Evolutionary conservation across 2,113 vertebrate genomes (phyloP).

Genomic region (Takifugu bimaculatus): DNA sequence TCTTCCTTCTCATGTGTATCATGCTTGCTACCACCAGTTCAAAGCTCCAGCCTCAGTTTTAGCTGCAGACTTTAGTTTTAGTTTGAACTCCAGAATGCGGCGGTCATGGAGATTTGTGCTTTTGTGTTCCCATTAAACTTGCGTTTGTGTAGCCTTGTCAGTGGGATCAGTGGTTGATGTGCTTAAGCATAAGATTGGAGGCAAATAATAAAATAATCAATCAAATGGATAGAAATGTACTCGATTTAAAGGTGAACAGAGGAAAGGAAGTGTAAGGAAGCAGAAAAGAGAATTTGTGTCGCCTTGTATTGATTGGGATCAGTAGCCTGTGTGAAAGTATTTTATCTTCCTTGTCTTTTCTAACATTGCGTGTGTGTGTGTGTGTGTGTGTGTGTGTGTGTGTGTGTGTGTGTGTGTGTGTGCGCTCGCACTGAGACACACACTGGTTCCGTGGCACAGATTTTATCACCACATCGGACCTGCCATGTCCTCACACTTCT

Average conservation of each 20-base stretch:
- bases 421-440: constrained; percentile 16
- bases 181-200: not conserved
- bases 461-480: constrained; percentile 63
- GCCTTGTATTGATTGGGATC: constrained; percentile 53
- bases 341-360: constrained; percentile 52
- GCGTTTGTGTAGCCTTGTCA: constrained; percentile 7
- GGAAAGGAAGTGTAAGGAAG: not conserved
- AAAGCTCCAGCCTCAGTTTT: not conserved
- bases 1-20: constrained; percentile 18
- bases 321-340: constrained; percentile 25
- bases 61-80: constrained; percentile 27
- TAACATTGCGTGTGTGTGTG: constrained; percentile 21
- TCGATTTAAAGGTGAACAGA: constrained; percentile 27
- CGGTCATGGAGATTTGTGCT: constrained; percentile 45
- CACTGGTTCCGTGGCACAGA: constrained; percentile 21
- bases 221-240: constrained; percentile 1
- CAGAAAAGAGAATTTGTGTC: constrained; percentile 32
- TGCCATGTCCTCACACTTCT: constrained; percentile 66
- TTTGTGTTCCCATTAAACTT: constrained; percentile 53
- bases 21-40: constrained; percentile 31
- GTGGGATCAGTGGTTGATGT: constrained; percentile 20
- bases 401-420: constrained; percentile 18
- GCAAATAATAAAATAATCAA: not conserved
- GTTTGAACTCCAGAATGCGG: constrained; percentile 7
- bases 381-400: constrained; percentile 5